phyloP scores from a whole-genome alignment of 1,140 invertebrate species.

The Conus betulinus region DNA sequence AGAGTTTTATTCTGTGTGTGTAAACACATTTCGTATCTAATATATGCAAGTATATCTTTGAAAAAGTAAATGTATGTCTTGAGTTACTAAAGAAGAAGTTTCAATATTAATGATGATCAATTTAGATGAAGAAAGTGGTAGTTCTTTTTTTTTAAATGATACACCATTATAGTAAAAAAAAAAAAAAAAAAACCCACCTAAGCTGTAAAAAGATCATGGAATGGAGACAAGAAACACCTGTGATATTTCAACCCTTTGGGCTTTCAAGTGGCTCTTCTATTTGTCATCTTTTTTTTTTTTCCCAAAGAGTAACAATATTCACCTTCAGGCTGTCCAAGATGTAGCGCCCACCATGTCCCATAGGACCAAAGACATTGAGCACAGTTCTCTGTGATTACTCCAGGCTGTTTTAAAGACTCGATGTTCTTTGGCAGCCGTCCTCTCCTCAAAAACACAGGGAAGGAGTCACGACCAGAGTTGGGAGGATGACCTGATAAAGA shows the following conservation, averaged over 20 bases:
- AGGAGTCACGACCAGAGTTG: constrained; percentile 74
- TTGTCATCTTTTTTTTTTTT: not conserved
- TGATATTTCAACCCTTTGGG: not conserved
- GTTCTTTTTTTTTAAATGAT: no score
- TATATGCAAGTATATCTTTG: no score
- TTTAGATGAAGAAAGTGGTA: no score
- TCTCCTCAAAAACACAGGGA: constrained; percentile 72
- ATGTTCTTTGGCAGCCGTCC: constrained; percentile 73
- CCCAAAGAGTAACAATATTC: not conserved
- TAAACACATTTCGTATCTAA: no score
- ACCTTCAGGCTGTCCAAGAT: constrained; percentile 77
- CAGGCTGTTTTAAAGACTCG: constrained; percentile 78
- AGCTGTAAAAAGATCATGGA: no score
- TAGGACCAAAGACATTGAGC: constrained; percentile 84
- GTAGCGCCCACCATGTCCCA: constrained; percentile 80
- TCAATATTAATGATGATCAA: no score
- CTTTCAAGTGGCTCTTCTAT: not conserved
- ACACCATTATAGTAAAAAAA: no score
- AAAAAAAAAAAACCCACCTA: no score
- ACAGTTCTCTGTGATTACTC: constrained; percentile 81
- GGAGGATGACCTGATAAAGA: constrained; percentile 56
- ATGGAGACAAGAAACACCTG: not conserved
- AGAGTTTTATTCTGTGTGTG: no score
- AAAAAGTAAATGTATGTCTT: no score
- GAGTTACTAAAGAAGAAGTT: no score